These are phyloP conservation scores for Avahi laniger DNA, from an alignment of 2,797 vertebrate species.

Conservation along the genomic window DNA sequence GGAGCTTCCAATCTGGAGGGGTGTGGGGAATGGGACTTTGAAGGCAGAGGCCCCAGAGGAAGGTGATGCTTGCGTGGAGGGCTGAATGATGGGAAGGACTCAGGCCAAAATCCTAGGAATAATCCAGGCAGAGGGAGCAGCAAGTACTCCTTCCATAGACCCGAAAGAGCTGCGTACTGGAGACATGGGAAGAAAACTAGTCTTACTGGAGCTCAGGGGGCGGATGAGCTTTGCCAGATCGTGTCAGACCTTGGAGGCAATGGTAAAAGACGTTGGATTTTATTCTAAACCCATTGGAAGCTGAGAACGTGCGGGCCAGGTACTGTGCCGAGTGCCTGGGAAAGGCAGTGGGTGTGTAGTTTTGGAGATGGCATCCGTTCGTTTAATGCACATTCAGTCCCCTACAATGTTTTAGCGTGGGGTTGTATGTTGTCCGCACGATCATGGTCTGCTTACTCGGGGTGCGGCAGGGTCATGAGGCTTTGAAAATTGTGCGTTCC, in stretches of 20 bases:
- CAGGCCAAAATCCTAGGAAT: neutral
- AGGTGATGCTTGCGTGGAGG: neutral
- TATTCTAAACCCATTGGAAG: neutral
- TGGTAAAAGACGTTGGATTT: neutral
- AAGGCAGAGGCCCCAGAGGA: neutral
- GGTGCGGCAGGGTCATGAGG: neutral
- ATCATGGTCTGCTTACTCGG: neutral
- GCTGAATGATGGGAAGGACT: neutral
- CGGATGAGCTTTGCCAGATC: neutral
- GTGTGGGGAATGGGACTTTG: neutral
- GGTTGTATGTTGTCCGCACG: neutral
- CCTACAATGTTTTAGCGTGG: neutral
- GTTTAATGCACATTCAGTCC: neutral
- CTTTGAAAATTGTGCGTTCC: neutral
- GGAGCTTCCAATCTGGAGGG: neutral
- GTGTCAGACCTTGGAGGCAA: neutral
- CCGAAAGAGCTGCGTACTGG: neutral
- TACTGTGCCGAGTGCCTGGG: neutral
- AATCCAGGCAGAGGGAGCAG: neutral
- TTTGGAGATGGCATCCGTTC: neutral
- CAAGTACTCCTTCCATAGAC: neutral
- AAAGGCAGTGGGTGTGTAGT: neutral
- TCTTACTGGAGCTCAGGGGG: neutral
- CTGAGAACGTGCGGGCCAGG: neutral
- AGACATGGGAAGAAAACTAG: neutral